These are phyloP conservation scores for Heterodera schachtii DNA, from an alignment of 1,140 invertebrate species.

Conservation along the genomic window DNA sequence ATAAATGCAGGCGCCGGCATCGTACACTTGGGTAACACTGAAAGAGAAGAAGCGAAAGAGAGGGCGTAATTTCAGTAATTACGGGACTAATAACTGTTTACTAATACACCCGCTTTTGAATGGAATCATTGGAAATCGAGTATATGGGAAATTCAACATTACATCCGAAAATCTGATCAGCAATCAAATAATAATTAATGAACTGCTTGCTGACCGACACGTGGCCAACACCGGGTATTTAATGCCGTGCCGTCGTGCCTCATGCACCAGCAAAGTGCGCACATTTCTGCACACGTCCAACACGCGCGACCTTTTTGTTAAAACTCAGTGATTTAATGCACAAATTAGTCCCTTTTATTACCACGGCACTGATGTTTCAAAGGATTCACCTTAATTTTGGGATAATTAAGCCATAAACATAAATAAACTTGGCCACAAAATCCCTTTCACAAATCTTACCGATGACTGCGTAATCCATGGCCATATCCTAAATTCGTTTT, in stretches of 20 bases:
- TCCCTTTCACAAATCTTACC: neutral
- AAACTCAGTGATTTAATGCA: conserved; percentile 24
- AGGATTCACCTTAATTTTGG: conserved; percentile 78
- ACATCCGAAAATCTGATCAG: neutral
- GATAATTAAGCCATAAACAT: too few relatives aligned
- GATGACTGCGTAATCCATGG: conserved; percentile 82
- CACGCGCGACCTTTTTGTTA: conserved; percentile 66
- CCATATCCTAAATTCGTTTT: conserved; percentile 76
- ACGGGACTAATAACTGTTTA: neutral
- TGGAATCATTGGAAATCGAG: too few relatives aligned
- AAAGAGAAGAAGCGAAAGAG: conserved; percentile 8
- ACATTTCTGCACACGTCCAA: conserved; percentile 83
- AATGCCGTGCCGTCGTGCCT: conserved; percentile 73
- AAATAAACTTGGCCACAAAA: neutral
- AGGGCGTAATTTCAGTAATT: conserved; percentile 7
- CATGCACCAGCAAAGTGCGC: conserved; percentile 77
- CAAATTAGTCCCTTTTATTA: conserved; percentile 68
- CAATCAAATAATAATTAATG: neutral
- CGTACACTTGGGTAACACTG: conserved; percentile 92
- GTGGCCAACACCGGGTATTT: conserved; percentile 68
- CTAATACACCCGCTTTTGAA: too few relatives aligned
- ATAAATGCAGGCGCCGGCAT: conserved; percentile 93
- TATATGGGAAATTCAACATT: too few relatives aligned
- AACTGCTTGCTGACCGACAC: conserved; percentile 64
- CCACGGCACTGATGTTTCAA: conserved; percentile 97